These are phyloP conservation scores for Penelope pileata DNA, from an alignment of 2,113 vertebrate species.

Conservation along the genomic window DNA sequence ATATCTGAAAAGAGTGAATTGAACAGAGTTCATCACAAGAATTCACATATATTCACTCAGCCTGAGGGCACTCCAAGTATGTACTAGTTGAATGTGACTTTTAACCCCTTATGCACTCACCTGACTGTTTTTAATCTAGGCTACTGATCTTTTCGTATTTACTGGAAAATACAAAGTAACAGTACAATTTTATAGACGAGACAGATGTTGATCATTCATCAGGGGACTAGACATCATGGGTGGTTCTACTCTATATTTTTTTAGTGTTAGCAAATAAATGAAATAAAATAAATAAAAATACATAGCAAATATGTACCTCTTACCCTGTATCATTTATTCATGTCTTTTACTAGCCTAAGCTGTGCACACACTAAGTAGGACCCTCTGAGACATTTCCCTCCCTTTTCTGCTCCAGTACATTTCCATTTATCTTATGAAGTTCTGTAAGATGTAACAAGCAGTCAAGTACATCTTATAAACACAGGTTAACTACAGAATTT, in stretches of 20 bases:
- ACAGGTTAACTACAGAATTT: neutral
- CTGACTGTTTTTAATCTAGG: neutral
- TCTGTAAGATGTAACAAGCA: neutral
- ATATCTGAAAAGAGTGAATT: neutral
- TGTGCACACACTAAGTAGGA: neutral
- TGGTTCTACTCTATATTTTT: neutral
- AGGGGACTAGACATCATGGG: neutral
- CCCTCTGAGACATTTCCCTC: neutral
- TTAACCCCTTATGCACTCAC: neutral
- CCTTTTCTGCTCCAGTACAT: neutral
- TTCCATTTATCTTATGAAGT: neutral
- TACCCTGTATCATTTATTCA: neutral
- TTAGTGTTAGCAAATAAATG: neutral
- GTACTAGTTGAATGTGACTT: neutral
- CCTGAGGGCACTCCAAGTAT: neutral
- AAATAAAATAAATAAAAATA: no score
- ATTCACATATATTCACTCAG: neutral
- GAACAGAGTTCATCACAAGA: neutral
- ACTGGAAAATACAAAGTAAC: neutral
- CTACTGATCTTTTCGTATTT: neutral
- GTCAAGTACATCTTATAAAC: neutral
- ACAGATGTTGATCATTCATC: neutral
- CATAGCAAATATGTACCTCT: neutral
- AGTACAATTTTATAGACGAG: neutral
- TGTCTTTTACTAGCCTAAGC: accelerated